Conservation (phyloP, 2,113 vertebrate genomes). For the Pao palembangensis region DNA sequence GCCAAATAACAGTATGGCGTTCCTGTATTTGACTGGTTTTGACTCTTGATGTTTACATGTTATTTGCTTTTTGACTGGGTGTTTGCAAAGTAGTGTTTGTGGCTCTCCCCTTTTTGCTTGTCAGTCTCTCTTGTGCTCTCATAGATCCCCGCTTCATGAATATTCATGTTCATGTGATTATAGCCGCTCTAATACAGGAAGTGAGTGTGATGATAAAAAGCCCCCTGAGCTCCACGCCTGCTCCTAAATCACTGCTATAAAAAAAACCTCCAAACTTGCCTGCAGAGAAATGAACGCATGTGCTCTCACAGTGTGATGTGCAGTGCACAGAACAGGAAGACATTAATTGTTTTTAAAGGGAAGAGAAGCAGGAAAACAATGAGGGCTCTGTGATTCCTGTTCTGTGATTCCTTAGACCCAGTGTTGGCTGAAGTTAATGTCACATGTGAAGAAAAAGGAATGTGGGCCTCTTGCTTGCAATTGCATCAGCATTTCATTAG, state of each 20-base stretch:
- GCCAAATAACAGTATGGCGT: background rate
- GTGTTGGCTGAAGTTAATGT: slow-evolving; percentile 9
- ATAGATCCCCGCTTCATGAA: slow-evolving; percentile 38
- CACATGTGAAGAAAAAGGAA: slow-evolving; percentile 25
- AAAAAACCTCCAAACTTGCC: slow-evolving; percentile 13
- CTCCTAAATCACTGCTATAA: slow-evolving; percentile 21
- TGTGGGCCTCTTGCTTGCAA: slow-evolving; percentile 53
- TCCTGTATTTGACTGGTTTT: background rate
- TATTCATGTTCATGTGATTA: slow-evolving; percentile 50
- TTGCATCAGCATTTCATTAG: slow-evolving; percentile 65
- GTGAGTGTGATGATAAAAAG: slow-evolving; percentile 55
- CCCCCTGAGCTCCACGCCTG: slow-evolving; percentile 1
- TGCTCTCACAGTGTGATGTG: slow-evolving; percentile 2
- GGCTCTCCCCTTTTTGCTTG: slow-evolving; percentile 17
- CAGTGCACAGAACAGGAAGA: background rate
- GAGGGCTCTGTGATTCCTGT: slow-evolving; percentile 23
- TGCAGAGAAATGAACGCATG: background rate
- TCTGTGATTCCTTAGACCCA: slow-evolving; percentile 29
- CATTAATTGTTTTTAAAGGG: slow-evolving; percentile 13
- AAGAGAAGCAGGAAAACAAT: slow-evolving; percentile 7
- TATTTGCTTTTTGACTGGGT: slow-evolving; percentile 1
- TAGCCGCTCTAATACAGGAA: slow-evolving; percentile 48
- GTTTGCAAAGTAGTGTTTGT: slow-evolving; percentile 9
- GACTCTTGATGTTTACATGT: background rate
- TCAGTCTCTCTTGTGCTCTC: slow-evolving; percentile 28